phyloP scores from a whole-genome alignment of 1,140 invertebrate genomes.

The Meteorus sp. region DNA sequence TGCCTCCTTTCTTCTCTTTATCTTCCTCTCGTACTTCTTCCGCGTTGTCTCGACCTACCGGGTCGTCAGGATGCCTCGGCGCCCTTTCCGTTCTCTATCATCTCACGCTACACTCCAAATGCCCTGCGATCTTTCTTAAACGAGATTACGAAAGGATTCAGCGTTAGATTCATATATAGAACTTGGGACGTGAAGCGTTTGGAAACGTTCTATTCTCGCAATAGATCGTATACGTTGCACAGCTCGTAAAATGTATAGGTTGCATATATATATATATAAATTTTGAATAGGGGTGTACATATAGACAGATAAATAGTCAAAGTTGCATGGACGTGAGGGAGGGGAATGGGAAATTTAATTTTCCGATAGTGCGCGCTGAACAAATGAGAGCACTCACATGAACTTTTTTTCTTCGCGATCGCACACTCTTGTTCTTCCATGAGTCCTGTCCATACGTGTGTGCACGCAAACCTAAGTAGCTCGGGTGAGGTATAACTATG shows the following conservation, averaged over 20 bases:
- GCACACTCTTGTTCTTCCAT: too few relatives aligned
- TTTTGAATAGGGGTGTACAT: background rate
- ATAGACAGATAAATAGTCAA: slow-evolving; percentile 23
- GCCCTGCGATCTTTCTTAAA: slow-evolving; percentile 36
- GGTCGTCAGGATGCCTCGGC: background rate
- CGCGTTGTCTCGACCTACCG: background rate
- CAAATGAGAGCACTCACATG: background rate
- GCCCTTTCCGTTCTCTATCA: slow-evolving; percentile 21
- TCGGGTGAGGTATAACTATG: too few relatives aligned
- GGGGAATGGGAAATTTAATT: slow-evolving; percentile 29
- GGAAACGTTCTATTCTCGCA: slow-evolving; percentile 36
- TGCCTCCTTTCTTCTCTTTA: background rate
- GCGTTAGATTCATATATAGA: background rate
- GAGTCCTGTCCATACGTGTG: background rate
- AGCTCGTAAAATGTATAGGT: background rate
- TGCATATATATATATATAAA: background rate
- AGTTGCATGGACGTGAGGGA: background rate
- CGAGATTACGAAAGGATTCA: slow-evolving; percentile 47
- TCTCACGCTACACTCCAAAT: slow-evolving; percentile 20
- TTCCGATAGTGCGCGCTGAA: slow-evolving; percentile 21
- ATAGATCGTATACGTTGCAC: slow-evolving; percentile 9
- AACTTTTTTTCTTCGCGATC: background rate
- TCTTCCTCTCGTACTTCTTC: background rate
- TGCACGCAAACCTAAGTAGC: background rate
- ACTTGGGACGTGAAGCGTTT: slow-evolving; percentile 44